phyloP scores from a whole-genome alignment of 2,797 vertebrate species.

The Periparus ater region DNA sequence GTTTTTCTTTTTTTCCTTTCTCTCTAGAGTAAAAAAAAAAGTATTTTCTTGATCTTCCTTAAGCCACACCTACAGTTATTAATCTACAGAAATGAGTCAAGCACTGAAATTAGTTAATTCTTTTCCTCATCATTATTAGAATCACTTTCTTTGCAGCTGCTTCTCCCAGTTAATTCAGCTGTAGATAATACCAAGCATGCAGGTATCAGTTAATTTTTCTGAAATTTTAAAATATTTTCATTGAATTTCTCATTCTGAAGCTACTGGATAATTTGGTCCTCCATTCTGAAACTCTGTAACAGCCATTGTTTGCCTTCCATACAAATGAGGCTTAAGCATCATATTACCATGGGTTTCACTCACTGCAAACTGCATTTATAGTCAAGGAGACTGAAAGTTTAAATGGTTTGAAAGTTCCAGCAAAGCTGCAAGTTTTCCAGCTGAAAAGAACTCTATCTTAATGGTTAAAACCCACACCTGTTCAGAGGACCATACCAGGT shows the following conservation, averaged over 20 bases:
- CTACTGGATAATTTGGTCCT: not conserved
- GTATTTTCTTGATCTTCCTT: not conserved
- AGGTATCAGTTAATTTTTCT: not conserved
- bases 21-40: not conserved
- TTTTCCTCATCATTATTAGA: not conserved
- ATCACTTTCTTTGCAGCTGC: not conserved
- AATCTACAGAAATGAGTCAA: not conserved
- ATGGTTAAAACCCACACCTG: constrained; percentile 11
- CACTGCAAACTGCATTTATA: not conserved
- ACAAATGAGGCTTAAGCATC: not conserved
- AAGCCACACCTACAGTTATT: not conserved
- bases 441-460: not conserved
- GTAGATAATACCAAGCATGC: not conserved
- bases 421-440: not conserved
- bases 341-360: not conserved
- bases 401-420: not conserved
- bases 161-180: not conserved
- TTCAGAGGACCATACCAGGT: not conserved
- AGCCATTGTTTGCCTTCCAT: not conserved
- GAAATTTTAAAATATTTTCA: not conserved
- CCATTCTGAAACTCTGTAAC: not conserved
- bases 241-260: not conserved
- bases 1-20: not conserved
- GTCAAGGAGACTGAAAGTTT: not conserved
- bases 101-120: not conserved